Evolutionary conservation across 2,888 invertebrate species (phyloP).

Genomic region (Drosophila anomalata): DNA sequence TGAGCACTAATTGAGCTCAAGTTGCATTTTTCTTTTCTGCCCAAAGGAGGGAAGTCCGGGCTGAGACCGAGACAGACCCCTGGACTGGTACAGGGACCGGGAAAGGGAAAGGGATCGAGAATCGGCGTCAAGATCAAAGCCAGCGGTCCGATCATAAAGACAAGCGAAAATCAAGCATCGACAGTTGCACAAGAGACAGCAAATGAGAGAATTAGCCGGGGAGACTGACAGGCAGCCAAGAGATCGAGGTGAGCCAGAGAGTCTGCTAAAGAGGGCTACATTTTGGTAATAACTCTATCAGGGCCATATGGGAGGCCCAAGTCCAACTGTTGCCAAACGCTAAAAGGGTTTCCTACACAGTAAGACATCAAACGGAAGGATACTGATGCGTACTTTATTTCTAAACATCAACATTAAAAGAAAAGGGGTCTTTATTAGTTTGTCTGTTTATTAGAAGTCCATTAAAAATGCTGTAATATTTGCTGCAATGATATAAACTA

Average conservation of each 20-base stretch:
- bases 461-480: too few species aligned
- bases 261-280: slow-evolving; percentile 53
- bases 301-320: slow-evolving; percentile 82
- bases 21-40: slow-evolving; percentile 73
- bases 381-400: neutral
- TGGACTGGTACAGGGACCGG: neutral
- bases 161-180: slow-evolving; percentile 78
- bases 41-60: slow-evolving; percentile 10
- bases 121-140: slow-evolving; percentile 71
- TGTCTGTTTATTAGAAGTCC: too few species aligned
- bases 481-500: too few species aligned
- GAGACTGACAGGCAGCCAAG: slow-evolving; percentile 11
- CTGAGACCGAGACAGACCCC: neutral
- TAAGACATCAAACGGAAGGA: neutral
- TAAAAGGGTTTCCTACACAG: slow-evolving; percentile 40
- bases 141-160: slow-evolving; percentile 66
- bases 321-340: slow-evolving; percentile 58
- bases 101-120: slow-evolving; percentile 2
- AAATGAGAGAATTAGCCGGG: slow-evolving; percentile 38
- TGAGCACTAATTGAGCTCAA: slow-evolving; percentile 79
- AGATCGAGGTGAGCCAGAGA: slow-evolving; percentile 51
- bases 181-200: slow-evolving; percentile 64
- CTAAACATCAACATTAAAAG: too few species aligned
- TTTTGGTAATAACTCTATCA: slow-evolving; percentile 84
- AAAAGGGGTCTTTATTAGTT: too few species aligned